Evolutionary conservation across 2,113 vertebrate genomes (phyloP), one percentile per base, ranked within the genome.

Genomic region (Nibea coibor): DNA sequence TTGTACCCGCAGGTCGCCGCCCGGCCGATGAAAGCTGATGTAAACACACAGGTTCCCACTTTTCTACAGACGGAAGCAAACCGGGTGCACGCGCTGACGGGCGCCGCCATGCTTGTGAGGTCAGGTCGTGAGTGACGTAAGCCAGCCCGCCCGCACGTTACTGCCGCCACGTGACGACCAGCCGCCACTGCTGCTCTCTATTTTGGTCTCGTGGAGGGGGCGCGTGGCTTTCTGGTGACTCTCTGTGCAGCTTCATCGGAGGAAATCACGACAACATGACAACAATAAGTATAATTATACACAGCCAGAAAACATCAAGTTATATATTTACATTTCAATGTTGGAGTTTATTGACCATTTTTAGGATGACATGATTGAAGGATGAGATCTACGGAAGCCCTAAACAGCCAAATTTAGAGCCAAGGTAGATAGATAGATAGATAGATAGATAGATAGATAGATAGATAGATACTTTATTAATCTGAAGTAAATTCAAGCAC

Each of bases 71-170:
- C 89, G 82, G 88, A 93, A 88, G 22, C 26, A 22, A 89, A 14
- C 10, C 63, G 35, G 1, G 42, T 20, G 43, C 0, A 10, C 5
- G 15, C 57, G 22, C 8, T 19, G 0, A 56, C 0, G 22, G 67
- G 4, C 31, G 79, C 84, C 78, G 93, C 89, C 93, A 93, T 94
- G n/a, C 88, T 93, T 53, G 84, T 92, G 88, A 89, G 62, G 89
- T 90, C 85, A 61, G 6, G 1, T 35, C 35, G 35, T 35, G 31
- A 26, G 24, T 31, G 31, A 35, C 35, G 39, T 47, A 43, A 31
- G 53, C 28, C 28, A 3, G 28, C 28, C 28, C 0, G 0, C 0
- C 4, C 31, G 76, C 67, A 17, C 68, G 48, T 12, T 76, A 72
- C 57, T 39, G 87, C 89, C 90, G 8, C 65, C 88, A 39, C 0